phyloP scores from a whole-genome alignment of 2,888 invertebrate genomes.

The Bugula neritina region DNA sequence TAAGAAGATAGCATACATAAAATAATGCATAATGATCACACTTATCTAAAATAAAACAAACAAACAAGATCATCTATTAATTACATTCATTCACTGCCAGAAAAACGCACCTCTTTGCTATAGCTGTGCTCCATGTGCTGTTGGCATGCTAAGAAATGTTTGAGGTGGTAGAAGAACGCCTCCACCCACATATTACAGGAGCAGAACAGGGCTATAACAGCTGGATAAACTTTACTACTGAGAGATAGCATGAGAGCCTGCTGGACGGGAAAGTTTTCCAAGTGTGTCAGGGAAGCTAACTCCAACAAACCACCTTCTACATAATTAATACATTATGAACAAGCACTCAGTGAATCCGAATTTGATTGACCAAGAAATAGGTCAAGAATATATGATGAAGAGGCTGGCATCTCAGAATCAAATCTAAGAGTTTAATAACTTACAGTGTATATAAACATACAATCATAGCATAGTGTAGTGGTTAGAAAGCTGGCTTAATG shows the following conservation, averaged over 20 bases:
- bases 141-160: not conserved
- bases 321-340: not conserved
- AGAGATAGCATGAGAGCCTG: not conserved
- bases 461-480: too few species aligned
- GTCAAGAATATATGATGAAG: too few species aligned
- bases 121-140: not conserved
- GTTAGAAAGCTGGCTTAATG: too few species aligned
- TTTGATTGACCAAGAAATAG: too few species aligned
- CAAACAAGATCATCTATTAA: too few species aligned
- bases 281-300: not conserved
- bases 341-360: too few species aligned
- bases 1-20: not conserved
- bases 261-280: conserved; percentile 9
- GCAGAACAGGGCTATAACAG: not conserved
- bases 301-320: not conserved
- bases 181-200: not conserved
- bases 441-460: too few species aligned
- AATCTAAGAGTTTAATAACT: too few species aligned
- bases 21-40: not conserved
- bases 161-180: conserved; percentile 22
- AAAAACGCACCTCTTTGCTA: not conserved
- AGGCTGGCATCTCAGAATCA: too few species aligned
- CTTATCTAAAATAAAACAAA: too few species aligned
- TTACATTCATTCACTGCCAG: too few species aligned
- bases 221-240: not conserved